Evolutionary conservation across 1,140 invertebrate species (phyloP), one percentile per base, ranked within the genome.

Genomic region (Scylla paramamosain): DNA sequence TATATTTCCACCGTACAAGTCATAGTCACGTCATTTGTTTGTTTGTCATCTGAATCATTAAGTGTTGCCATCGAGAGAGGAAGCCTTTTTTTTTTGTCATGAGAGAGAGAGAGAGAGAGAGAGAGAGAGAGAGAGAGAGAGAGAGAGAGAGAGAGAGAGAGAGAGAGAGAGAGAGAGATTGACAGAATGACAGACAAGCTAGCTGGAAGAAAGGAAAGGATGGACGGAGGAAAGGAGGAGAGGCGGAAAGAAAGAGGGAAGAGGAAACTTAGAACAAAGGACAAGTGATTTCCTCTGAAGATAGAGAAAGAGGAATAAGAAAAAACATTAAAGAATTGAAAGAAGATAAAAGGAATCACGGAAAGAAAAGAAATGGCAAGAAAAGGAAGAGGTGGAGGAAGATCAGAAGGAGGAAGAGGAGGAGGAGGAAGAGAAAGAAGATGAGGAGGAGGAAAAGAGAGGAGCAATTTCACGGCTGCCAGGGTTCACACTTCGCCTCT

Each of bases 111-210:
- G 84, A 87, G 31, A 39, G 31, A 39, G 84, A 39, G 84, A 87
- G 84, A 87, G 31, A 39, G 84, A 87, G 84, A 87, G 84, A 87
- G 84, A 39, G 83, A 84, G 83, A 84, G 83, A 28, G 83, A 84
- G 83, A 84, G 83, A 84, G 83, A 82, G 83, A 84, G 83, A 84
- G 83, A 84, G 83, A 84, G 83, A 84, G 83, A 84, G 83, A 84
- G 83, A 84, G 83, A 84, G 83, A 84, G 83, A 84, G 83, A 84
- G 25, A 8, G 83, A 84, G 4, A 84, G 83, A 84, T 0, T 7
- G 82, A 83, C 6, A 83, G 82, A 83, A 20, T 7, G 82, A 83
- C 6, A 83, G 82, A 83, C 4, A 25, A 59, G 52, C 10, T 12
- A 59, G 52, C 1, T 59, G 16, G 52, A 59, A 59, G 52, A 39